These are phyloP conservation scores for human DNA, from an alignment of 2,113 vertebrate species.

Conservation along the genomic window DNA sequence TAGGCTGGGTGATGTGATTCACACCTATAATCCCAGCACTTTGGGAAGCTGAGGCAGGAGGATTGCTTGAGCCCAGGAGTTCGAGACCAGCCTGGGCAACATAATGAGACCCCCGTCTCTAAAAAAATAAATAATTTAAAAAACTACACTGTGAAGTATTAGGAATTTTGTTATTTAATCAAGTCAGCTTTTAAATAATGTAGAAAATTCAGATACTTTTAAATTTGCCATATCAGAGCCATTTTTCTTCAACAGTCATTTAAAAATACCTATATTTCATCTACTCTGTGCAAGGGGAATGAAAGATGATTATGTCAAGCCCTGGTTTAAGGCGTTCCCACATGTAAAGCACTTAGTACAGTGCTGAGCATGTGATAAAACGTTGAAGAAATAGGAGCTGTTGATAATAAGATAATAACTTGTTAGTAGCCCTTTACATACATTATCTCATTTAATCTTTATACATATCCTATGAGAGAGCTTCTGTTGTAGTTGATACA, in stretches of 20 bases:
- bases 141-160: not conserved
- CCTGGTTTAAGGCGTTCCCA: not conserved
- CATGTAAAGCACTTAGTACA: not conserved
- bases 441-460: not conserved
- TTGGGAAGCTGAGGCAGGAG: too few species aligned
- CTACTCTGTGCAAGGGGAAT: not conserved
- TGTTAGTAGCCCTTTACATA: not conserved
- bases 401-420: not conserved
- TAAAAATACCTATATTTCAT: not conserved
- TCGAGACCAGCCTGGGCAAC: too few species aligned
- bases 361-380: not conserved
- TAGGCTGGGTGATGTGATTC: too few species aligned
- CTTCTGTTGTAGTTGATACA: not conserved
- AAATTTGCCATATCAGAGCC: not conserved
- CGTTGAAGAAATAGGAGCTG: not conserved
- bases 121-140: not conserved
- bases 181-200: not conserved
- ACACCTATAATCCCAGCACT: too few species aligned
- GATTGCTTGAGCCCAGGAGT: too few species aligned
- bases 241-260: not conserved
- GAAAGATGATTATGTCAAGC: not conserved
- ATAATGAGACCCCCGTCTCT: too few species aligned
- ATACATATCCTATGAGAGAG: not conserved
- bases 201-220: not conserved
- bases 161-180: not conserved